Conservation (phyloP, 1,140 invertebrate species). For the Apocrypta bakeri region DNA sequence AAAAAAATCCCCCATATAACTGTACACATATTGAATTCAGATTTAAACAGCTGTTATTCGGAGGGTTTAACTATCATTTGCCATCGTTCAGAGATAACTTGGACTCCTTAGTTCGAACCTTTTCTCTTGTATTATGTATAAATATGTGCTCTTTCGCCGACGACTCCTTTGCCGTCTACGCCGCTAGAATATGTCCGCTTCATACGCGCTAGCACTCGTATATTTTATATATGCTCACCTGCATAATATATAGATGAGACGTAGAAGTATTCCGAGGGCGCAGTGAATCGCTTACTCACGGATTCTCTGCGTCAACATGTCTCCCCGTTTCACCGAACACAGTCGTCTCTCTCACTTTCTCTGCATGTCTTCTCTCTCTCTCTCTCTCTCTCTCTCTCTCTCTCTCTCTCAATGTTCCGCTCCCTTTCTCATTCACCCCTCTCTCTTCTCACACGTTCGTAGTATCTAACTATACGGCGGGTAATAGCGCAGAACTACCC, state of each 20-base stretch:
- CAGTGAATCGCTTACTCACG: slow-evolving; percentile 40
- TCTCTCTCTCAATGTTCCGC: not conserved
- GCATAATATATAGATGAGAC: not conserved
- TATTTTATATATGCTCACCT: not conserved
- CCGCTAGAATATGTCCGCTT: not conserved
- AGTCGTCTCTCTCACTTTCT: slow-evolving; percentile 36
- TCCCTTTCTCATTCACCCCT: too few relatives aligned
- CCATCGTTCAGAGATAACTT: too few relatives aligned
- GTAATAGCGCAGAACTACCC: slow-evolving; percentile 55
- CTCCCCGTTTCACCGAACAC: not conserved
- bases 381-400: not conserved
- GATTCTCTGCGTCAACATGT: not conserved
- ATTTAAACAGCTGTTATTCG: too few relatives aligned
- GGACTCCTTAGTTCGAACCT: too few relatives aligned
- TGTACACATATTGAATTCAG: too few relatives aligned
- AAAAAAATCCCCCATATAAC: too few relatives aligned
- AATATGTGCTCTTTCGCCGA: too few relatives aligned
- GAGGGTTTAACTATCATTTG: too few relatives aligned
- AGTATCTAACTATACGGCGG: slow-evolving; percentile 31
- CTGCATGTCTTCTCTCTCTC: slow-evolving; percentile 17
- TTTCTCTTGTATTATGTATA: too few relatives aligned
- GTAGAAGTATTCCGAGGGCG: not conserved
- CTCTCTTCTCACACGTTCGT: slow-evolving; percentile 11
- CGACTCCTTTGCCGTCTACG: not conserved
- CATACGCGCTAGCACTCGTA: not conserved